A percentile compares a stretch with the other conserved stretches of the same genome.
Evolutionary conservation across 2,113 vertebrate genomes (phyloP).

Genomic region (Ophthalmolycus amberensis): DNA sequence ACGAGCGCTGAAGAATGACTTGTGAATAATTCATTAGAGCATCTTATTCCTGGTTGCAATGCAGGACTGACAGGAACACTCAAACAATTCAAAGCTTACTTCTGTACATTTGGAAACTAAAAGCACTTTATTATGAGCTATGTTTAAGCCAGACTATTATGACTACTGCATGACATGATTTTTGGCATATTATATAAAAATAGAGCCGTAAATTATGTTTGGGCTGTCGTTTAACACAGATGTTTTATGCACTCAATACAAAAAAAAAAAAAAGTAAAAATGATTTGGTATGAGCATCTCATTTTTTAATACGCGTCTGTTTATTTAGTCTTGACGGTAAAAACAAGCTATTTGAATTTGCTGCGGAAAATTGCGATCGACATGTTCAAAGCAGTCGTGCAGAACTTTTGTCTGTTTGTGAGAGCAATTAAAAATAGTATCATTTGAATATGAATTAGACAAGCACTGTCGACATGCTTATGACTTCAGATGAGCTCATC

Average conservation of each 20-base stretch:
- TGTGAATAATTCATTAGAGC: slow-evolving; percentile 62
- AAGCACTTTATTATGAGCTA: background rate
- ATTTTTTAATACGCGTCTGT: background rate
- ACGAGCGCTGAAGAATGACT: slow-evolving; percentile 38
- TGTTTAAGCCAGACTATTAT: background rate
- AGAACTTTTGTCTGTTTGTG: background rate
- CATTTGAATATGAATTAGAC: background rate
- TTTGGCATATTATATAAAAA: background rate
- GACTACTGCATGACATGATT: too few species aligned
- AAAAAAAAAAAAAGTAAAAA: background rate
- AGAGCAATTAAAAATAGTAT: background rate
- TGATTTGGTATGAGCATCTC: background rate
- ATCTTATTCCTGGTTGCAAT: slow-evolving; percentile 43
- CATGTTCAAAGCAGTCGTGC: background rate
- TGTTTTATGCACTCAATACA: background rate
- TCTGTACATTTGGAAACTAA: slow-evolving; percentile 8
- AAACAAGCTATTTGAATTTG: background rate
- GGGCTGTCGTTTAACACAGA: background rate
- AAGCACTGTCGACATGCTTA: background rate
- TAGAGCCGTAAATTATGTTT: background rate
- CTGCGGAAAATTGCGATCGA: background rate
- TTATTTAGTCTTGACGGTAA: background rate
- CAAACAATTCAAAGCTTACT: background rate
- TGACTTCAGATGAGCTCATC: background rate
- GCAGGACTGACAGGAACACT: slow-evolving; percentile 20